phyloP scores from a whole-genome alignment of 2,113 vertebrate genomes.

The Macrotis lagotis region DNA sequence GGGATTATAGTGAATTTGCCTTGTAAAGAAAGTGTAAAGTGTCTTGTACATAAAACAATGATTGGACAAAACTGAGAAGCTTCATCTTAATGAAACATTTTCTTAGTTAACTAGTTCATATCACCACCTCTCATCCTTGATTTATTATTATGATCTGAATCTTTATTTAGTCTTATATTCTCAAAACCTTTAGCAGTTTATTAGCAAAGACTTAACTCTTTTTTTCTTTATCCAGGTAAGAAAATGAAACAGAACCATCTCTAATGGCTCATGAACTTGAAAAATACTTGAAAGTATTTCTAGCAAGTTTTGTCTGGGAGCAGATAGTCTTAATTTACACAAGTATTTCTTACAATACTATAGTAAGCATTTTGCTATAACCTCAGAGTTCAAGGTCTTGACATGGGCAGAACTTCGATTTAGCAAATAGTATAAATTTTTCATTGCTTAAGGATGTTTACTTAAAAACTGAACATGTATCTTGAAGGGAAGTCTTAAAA shows the following conservation, averaged over 20 bases:
- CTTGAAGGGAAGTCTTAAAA: slow-evolving; percentile 76
- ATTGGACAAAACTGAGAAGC: not conserved
- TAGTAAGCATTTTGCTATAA: not conserved
- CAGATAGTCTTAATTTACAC: not conserved
- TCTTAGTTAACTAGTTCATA: not conserved
- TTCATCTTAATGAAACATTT: not conserved
- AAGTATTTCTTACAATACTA: slow-evolving; percentile 3
- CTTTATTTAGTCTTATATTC: not conserved
- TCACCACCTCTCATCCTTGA: not conserved
- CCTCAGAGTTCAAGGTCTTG: slow-evolving; percentile 40
- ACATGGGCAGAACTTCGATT: not conserved
- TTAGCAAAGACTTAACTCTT: not conserved
- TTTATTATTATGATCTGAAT: not conserved
- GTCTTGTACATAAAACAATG: not conserved
- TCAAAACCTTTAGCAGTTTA: not conserved
- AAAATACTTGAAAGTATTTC: not conserved
- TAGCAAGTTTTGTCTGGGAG: not conserved
- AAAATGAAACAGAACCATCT: not conserved
- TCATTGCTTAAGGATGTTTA: slow-evolving; percentile 76
- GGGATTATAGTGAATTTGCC: not conserved
- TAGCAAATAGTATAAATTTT: slow-evolving; percentile 47
- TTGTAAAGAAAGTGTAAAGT: not conserved
- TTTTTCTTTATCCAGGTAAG: not conserved
- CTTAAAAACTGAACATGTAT: slow-evolving; percentile 74
- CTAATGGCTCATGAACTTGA: not conserved